Conservation (phyloP, 2,888 invertebrate genomes). For the Archips crataeganus region DNA sequence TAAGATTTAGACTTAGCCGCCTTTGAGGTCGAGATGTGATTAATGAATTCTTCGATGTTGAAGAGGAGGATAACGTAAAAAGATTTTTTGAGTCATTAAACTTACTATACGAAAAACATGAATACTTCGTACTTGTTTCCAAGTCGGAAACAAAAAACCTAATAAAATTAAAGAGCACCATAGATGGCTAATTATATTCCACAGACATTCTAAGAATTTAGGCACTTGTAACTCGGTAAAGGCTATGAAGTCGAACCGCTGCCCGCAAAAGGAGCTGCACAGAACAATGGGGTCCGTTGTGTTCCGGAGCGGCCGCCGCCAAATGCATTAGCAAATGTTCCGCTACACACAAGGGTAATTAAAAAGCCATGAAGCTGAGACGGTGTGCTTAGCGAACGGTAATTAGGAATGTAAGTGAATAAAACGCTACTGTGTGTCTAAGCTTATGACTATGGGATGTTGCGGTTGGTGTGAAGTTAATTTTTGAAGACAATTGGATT, state of each 20-base stretch:
- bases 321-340: constrained; percentile 77
- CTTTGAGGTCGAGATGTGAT: constrained; percentile 58
- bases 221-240: constrained; percentile 60
- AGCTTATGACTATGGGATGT: constrained; percentile 19
- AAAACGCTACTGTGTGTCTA: constrained; percentile 41
- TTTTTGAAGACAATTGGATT: constrained; percentile 55
- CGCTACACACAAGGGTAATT: constrained; percentile 74
- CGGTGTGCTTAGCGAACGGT: constrained; percentile 56
- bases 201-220: constrained; percentile 78
- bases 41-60: constrained; percentile 54
- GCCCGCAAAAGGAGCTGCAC: constrained; percentile 72
- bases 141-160: too few species aligned
- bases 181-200: constrained; percentile 72
- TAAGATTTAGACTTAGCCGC: constrained; percentile 68
- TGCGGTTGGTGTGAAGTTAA: constrained; percentile 31
- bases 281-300: constrained; percentile 75
- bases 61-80: constrained; percentile 34
- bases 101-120: constrained; percentile 10
- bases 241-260: constrained; percentile 77
- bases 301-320: constrained; percentile 70
- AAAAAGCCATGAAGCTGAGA: constrained; percentile 75
- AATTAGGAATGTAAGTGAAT: constrained; percentile 55
- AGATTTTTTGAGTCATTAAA: constrained; percentile 45
- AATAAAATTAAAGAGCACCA: constrained; percentile 58
- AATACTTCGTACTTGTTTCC: neutral